Evolutionary conservation across 2,797 vertebrate species (phyloP), one percentile per base, ranked within the genome.

Genomic region (Euphonia xanthogaster): DNA sequence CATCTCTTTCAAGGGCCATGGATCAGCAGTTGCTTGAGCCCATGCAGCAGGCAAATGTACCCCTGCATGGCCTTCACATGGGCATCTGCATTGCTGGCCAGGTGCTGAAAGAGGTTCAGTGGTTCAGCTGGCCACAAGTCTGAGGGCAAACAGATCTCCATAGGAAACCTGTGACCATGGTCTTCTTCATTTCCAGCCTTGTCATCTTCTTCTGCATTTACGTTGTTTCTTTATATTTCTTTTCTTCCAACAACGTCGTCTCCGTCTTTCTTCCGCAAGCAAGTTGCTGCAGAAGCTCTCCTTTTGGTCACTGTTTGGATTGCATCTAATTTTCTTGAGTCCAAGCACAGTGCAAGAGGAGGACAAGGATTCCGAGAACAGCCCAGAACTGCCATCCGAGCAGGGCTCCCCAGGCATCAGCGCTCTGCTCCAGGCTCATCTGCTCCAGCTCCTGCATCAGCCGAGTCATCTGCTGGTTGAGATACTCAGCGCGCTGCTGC

Each of bases 41-140:
- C 1, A 6, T 8, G 22, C 4, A 16, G 18, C 33, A 78, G 50
- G 6, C 0, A 2, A 39, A 8, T 3, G 40, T 25, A 22, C 40
- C 55, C 28, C 4, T 22, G 61, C 42, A 45, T 4, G 28, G 50
- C 50, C 50, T 20, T 37, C 4, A 1, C 3, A 8, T 31, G 40
- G n/a, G n/a, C 50, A 25, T 37, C 8, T 1, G 0, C 10, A 47
- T 27, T 31, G 28, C 23, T 25, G 1, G 2, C 40, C 50, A 65
- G 75, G 17, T 45, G 10, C 40, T 54, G 40, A 13, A 65, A 54
- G 10, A 65, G 28, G 7, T 37, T 65, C 21, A 7, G 22, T 6
- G 39, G 24, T 24, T 53, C 21, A 31, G n/a, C 39, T 14, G 14
- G 10, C 14, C 2, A 1, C 28, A 74, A 8, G 10, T 27, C 23